A percentile compares a stretch with the other conserved stretches of the same genome.
Evolutionary conservation across 2,888 invertebrate genomes (phyloP).

Genomic region (Tuberolachnus salignus): DNA sequence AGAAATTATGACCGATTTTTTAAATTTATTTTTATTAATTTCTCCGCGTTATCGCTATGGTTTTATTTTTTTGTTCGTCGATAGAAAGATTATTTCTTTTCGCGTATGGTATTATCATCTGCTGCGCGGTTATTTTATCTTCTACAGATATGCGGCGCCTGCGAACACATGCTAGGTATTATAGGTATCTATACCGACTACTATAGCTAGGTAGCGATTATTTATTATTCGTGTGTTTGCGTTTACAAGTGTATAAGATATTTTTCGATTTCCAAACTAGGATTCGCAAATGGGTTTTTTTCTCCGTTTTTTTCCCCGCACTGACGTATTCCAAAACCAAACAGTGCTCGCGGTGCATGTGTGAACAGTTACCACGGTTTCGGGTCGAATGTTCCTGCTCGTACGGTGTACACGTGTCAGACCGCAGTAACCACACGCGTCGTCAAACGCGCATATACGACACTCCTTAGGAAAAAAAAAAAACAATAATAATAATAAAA

Average conservation of each 20-base stretch:
- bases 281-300: not conserved
- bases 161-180: too few relatives aligned
- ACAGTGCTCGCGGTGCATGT: not conserved
- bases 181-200: too few relatives aligned
- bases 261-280: not conserved
- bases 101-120: too few relatives aligned
- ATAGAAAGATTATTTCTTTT: too few relatives aligned
- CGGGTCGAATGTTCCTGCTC: not conserved
- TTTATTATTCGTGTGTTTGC: not conserved
- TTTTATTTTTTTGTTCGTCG: slow-evolving; percentile 10
- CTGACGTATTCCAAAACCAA: not conserved
- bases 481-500: slow-evolving; percentile 1
- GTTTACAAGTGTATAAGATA: not conserved
- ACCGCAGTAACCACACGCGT: slow-evolving; percentile 52
- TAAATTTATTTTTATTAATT: too few relatives aligned
- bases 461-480: slow-evolving; percentile 32
- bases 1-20: slow-evolving; percentile 16
- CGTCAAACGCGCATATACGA: slow-evolving; percentile 35
- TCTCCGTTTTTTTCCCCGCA: not conserved
- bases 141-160: too few relatives aligned
- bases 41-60: too few relatives aligned
- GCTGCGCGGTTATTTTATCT: too few relatives aligned
- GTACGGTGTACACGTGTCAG: slow-evolving; percentile 33
- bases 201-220: too few relatives aligned
- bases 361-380: slow-evolving; percentile 14